phyloP scores from a whole-genome alignment of 2,113 vertebrate genomes.

The Mormoops blainvillei region DNA sequence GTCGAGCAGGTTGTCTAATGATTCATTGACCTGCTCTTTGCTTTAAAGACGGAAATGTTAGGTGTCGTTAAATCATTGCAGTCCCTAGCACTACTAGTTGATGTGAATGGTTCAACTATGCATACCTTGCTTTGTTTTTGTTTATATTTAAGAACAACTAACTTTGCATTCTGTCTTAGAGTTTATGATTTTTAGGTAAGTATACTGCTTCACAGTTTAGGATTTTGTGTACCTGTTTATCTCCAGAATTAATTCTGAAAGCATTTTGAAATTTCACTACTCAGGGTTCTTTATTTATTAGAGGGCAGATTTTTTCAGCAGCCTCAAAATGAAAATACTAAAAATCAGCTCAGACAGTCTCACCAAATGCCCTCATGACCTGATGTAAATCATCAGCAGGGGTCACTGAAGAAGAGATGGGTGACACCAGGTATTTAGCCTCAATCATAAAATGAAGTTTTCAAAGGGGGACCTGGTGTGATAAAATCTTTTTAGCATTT shows the following conservation, averaged over 20 bases:
- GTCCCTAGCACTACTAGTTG: not conserved
- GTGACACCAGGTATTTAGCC: not conserved
- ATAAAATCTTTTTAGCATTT: not conserved
- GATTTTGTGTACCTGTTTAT: not conserved
- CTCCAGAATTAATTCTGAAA: constrained; percentile 18
- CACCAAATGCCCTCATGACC: not conserved
- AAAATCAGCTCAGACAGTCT: not conserved
- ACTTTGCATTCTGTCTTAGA: not conserved
- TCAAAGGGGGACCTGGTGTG: not conserved
- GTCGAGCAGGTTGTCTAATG: not conserved
- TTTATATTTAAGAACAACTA: not conserved
- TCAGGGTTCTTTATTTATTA: not conserved
- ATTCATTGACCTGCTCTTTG: not conserved
- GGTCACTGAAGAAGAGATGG: not conserved
- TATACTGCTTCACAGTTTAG: not conserved
- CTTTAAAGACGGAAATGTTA: not conserved
- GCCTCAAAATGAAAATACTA: not conserved
- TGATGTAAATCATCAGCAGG: not conserved
- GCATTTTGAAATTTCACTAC: not conserved
- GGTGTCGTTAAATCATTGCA: not conserved
- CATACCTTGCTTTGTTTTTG: not conserved
- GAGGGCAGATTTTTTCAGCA: not conserved
- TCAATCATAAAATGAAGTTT: not conserved
- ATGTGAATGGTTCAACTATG: not conserved
- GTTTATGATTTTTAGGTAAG: not conserved